phyloP scores from a whole-genome alignment of 2,888 invertebrate genomes.

The Argyresthia albistria region DNA sequence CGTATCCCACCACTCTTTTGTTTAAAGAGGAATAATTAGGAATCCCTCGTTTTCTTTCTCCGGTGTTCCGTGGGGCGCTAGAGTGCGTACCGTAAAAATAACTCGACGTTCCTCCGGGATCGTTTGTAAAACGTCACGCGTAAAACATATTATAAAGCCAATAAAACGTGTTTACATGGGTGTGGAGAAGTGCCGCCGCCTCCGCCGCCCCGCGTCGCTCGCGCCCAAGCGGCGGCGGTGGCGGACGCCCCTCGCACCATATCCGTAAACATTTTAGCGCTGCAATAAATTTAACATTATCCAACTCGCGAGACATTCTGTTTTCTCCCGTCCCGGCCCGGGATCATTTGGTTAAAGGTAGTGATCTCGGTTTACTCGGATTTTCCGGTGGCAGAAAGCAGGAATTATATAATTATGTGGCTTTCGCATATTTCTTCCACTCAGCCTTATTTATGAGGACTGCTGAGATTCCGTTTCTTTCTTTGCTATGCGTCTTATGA shows the following conservation, averaged over 20 bases:
- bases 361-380: conserved; percentile 62
- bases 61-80: conserved; percentile 51
- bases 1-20: neutral
- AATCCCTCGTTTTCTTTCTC: conserved; percentile 57
- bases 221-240: conserved; percentile 9
- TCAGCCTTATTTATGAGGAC: conserved; percentile 28
- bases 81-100: conserved; percentile 69
- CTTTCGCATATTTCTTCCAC: conserved; percentile 35
- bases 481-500: neutral
- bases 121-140: conserved; percentile 73
- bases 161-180: conserved; percentile 73
- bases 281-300: conserved; percentile 71
- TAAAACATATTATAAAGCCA: conserved; percentile 73
- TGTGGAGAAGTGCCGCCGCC: conserved; percentile 37
- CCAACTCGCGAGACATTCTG: conserved; percentile 66
- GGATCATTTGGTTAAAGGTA: conserved; percentile 68
- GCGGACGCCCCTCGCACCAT: conserved; percentile 44
- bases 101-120: conserved; percentile 62
- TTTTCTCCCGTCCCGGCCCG: conserved; percentile 56
- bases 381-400: conserved; percentile 47
- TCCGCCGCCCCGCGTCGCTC: conserved; percentile 13
- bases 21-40: conserved; percentile 54
- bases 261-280: conserved; percentile 71
- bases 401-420: conserved; percentile 59
- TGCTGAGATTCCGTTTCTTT: neutral